Percentiles rank a stretch among this genome's conserved stretches.
These are phyloP conservation scores for Cuniculus paca DNA, from an alignment of 2,797 vertebrate species.

Conservation along the genomic window DNA sequence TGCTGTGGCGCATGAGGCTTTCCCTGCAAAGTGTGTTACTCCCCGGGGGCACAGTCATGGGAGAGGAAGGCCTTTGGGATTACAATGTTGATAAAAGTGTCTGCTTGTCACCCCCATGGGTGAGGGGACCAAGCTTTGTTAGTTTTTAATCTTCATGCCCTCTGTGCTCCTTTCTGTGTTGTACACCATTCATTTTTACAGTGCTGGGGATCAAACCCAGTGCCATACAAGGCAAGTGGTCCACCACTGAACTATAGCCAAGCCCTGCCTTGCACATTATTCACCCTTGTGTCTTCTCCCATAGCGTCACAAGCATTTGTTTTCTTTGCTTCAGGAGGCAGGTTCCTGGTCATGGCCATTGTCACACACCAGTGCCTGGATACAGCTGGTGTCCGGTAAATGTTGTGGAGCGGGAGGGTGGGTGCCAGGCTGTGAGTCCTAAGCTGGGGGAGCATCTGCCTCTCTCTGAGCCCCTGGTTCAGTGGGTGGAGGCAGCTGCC, in stretches of 20 bases:
- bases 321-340: neutral
- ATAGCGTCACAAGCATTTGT: neutral
- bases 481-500: neutral
- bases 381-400: neutral
- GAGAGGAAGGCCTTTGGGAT: neutral
- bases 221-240: neutral
- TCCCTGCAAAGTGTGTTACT: neutral
- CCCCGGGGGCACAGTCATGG: neutral
- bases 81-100: neutral
- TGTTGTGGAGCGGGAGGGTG: neutral
- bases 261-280: accelerated
- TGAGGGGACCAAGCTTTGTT: neutral
- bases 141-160: neutral
- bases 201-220: neutral
- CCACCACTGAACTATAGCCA: neutral
- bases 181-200: neutral
- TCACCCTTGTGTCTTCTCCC: neutral
- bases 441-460: neutral
- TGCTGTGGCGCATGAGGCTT: accelerated
- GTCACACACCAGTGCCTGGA: neutral
- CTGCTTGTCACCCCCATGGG: neutral
- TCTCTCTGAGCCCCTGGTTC: neutral
- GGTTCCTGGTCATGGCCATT: neutral
- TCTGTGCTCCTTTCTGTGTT: neutral
- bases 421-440: neutral